These are phyloP conservation scores for Rhyacophila evoluta DNA, from an alignment of 2,888 invertebrate species.

Conservation along the genomic window DNA sequence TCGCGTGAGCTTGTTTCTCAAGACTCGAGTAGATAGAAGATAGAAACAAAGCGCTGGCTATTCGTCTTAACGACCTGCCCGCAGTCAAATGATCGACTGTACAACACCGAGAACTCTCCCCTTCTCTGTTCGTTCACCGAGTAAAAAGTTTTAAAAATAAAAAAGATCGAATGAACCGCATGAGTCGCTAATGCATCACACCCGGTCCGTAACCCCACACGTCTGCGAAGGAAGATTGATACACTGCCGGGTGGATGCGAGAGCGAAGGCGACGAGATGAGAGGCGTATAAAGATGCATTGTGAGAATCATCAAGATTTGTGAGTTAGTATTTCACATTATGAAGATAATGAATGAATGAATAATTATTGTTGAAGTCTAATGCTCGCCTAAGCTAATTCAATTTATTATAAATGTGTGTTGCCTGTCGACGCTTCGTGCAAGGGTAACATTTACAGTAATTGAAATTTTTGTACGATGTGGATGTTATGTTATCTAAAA, in stretches of 20 bases:
- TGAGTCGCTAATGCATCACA: conserved; percentile 20
- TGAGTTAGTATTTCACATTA: not conserved
- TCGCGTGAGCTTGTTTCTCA: not conserved
- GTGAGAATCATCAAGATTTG: not conserved
- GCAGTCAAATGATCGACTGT: conserved; percentile 2
- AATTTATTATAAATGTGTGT: not conserved
- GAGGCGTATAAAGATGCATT: not conserved
- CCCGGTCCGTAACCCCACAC: conserved; percentile 12
- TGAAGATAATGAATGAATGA: conserved; percentile 8
- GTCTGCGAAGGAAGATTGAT: conserved; percentile 13
- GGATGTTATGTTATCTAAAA: too few species aligned
- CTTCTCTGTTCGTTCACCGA: not conserved
- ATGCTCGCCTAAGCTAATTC: not conserved
- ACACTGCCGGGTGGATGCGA: not conserved
- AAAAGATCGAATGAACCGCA: not conserved
- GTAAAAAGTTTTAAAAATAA: not conserved
- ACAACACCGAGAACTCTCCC: not conserved
- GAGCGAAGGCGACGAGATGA: not conserved
- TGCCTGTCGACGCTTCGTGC: not conserved
- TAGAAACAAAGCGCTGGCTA: not conserved
- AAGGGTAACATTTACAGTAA: not conserved
- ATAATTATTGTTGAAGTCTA: not conserved
- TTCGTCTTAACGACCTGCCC: not conserved
- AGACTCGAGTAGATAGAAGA: not conserved
- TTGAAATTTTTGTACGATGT: not conserved